phyloP scores from a whole-genome alignment of 2,888 invertebrate genomes.

The Cephus spinipes region DNA sequence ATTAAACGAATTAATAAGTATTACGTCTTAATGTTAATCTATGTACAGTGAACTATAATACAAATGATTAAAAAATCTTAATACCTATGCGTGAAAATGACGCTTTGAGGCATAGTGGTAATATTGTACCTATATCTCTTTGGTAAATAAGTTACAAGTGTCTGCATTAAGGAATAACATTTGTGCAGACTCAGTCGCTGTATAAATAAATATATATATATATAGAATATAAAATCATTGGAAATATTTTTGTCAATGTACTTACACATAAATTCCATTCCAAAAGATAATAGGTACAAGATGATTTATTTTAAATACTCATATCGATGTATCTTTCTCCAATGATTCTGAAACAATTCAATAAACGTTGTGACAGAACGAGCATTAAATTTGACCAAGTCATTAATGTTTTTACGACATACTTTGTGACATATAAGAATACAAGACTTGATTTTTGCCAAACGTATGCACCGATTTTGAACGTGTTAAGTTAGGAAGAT shows the following conservation, averaged over 20 bases:
- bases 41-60: conserved; percentile 16
- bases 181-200: neutral
- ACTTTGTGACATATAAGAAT: conserved; percentile 4
- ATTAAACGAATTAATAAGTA: neutral
- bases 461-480: conserved; percentile 39
- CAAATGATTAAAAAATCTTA: neutral
- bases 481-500: conserved; percentile 39
- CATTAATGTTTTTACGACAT: neutral
- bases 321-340: conserved; percentile 11
- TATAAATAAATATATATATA: neutral
- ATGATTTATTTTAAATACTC: neutral
- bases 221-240: neutral
- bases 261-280: neutral
- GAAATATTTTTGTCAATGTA: neutral
- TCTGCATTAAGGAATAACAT: neutral
- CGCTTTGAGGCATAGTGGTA: conserved; percentile 8
- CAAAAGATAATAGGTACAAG: neutral
- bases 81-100: neutral
- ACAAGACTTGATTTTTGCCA: conserved; percentile 19
- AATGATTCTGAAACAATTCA: conserved; percentile 2
- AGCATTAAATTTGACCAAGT: neutral
- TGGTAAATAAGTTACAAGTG: neutral
- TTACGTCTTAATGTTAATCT: conserved; percentile 8
- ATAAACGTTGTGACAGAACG: neutral
- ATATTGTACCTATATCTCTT: conserved; percentile 1